Evolutionary conservation across 2,888 invertebrate genomes (phyloP), one percentile per base, ranked within the genome.

Genomic region (Lucinisca nassula): DNA sequence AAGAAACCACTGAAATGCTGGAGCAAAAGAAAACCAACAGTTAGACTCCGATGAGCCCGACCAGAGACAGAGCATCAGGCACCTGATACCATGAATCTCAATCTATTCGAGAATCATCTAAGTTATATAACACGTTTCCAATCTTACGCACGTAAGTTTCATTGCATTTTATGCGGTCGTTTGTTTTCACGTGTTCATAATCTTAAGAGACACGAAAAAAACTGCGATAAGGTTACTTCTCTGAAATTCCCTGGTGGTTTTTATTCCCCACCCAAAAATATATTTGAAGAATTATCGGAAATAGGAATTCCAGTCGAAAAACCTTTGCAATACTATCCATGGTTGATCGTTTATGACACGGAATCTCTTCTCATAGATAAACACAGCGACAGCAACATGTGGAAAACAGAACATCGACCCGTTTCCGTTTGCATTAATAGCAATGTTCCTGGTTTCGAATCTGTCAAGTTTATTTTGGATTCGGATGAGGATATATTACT

Each of bases 221-320:
- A 35, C 12, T 75, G 79, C 10, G 17, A 78, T 1, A 75, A 79
- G 21, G 27, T 49, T 24, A 82, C 82, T 2, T 72, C 70, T 30
- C 73, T 70, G 17, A 40, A 58, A 38, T 88, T 70, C 37, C 79
- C 84, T 3, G 82, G 90, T 4, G 85, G 84, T 49, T 84, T 79
- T 38, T 80, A 88, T 51, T 51, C 51, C 17, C 21, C 51, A 21
- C 51, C 51, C 17, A n/a, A n/a, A n/a, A n/a, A n/a, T n/a, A 51
- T 51, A 51, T 51, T 51, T n/a, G 51, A 51, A 51, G 3, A 51
- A 51, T 21, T 51, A 51, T 12, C 51, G 10, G 51, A 51, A 51
- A 51, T 51, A 51, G 51, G 51, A 21, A 51, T 51, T 51, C 51
- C 21, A 21, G 51, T 51, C 21, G 51, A 51, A 14, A 51, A 51